Evolutionary conservation across 2,797 vertebrate species (phyloP), one percentile per base, ranked within the genome.

Genomic region (Lagothrix lagotricha): DNA sequence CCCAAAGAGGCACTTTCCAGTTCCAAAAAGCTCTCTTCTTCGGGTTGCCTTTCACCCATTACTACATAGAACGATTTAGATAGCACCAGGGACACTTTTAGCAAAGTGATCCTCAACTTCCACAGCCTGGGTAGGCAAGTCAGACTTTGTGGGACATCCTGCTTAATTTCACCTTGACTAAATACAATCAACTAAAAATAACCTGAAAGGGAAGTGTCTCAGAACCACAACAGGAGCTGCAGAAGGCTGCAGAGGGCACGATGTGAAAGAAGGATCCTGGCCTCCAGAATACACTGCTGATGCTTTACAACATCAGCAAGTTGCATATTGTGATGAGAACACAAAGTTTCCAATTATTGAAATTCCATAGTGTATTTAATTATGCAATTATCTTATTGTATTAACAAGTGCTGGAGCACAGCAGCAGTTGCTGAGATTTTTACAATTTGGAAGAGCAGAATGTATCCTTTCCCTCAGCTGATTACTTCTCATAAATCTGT

Each of bases 301-400:
- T 12, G 83, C 91, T 95, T 97, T 97, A 93, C 98, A 96, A 90
- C 85, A n/a, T 46, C 97, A 96, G 98, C 98, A 98, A 98, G 87
- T 87, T 17, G 8, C 36, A 7, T 39, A 79, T 77, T 98, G 98
- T 97, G 97, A 98, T 96, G 98, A 97, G 96, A 96, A 98, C 98
- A 98, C 96, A 97, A 98, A 98, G 97, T 98, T 98, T 94, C 97
- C 96, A 87, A 96, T 98, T 97, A 98, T 93, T 88, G 97, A 98
- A 98, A 99, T 98, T 97, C 98, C 98, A 92, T 92, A 96, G 89
- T 98, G 98, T 98, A 98, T 98, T 98, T 98, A 98, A 98, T 98
- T 98, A 98, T 98, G 98, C 97, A 98, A 98, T 98, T 98, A 98
- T 98, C 98, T 98, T 98, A 98, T 97, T 98, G 97, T 98, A 98